Conservation (phyloP, 2,113 vertebrate species). For the Rhadina sibilatrix region DNA sequence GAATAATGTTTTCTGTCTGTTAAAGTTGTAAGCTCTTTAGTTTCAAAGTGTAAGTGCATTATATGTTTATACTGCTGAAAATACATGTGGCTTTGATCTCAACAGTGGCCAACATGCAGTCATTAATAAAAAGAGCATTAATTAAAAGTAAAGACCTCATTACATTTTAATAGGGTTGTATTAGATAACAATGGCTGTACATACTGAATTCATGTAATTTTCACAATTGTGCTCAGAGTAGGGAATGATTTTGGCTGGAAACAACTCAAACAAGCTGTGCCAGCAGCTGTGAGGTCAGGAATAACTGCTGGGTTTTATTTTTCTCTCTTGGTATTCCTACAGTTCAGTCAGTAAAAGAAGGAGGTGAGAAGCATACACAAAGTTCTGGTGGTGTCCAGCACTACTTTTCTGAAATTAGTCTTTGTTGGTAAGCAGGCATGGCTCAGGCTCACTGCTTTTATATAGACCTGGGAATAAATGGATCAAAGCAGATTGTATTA, state of each 20-base stretch:
- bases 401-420: background rate
- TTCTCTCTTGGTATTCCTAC: conserved; percentile 1
- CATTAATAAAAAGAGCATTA: conserved; percentile 7
- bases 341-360: background rate
- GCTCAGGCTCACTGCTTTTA: background rate
- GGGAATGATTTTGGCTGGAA: conserved; percentile 26
- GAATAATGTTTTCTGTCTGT: background rate
- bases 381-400: background rate
- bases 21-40: background rate
- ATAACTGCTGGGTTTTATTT: conserved; percentile 14
- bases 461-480: background rate
- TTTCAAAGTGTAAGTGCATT: background rate
- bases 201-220: background rate
- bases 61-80: background rate
- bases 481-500: background rate
- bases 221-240: background rate
- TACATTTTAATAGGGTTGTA: background rate
- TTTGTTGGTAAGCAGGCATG: background rate
- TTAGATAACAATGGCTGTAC: background rate
- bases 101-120: background rate
- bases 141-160: background rate
- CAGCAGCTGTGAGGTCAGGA: conserved; percentile 26
- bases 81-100: background rate
- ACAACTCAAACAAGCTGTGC: background rate
- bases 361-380: background rate